Evolutionary conservation across 2,113 vertebrate species (phyloP), one percentile per base, ranked within the genome.

Genomic region (Colinus virginianus): DNA sequence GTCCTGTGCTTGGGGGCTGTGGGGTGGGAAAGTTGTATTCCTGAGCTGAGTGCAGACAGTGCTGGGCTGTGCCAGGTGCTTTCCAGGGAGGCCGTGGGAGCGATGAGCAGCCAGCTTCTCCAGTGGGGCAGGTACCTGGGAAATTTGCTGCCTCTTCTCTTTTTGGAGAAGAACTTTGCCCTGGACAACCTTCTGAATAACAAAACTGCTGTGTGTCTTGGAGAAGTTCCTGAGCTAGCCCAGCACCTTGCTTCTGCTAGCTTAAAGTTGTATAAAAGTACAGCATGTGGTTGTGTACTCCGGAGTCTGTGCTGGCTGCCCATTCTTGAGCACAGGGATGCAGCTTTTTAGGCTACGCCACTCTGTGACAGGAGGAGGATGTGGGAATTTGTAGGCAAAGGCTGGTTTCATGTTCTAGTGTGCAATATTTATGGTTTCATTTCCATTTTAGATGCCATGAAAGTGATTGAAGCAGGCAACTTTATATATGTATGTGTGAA

Each of bases 1-100:
- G 94, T 94, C 67, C 53, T 96, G 90, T 90, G 91, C 90, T 95
- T 91, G 78, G 93, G 25, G 90, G 84, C 93, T 63, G 64, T 88
- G 84, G 18, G 18, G 20, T 0, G 0, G 62, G 13, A 94, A 15
- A 42, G 11, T 46, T 59, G 21, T 28, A 4, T 36, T 64, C 25
- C 14, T 43, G 19, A 23, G 63, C 5, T 85, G 55, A 36, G 20
- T 46, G 76, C 6, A 8, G 67, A 9, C 10, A 13, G 30, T 49
- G n/a, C 30, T 69, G 51, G 56, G 38, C 40, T 79, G 51, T 28
- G 66, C 48, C 7, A 28, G 30, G 25, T 36, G 26, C 32, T 56
- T 82, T 59, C 32, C 26, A 82, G 38, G 32, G 77, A 82, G 63
- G 40, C 3, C 15, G 49, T 8, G 66, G 61, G 56, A 70, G 46